Percentiles rank a stretch among this genome's conserved stretches.
Evolutionary conservation across 2,888 invertebrate species (phyloP).

Genomic region (Anoncus sp.): DNA sequence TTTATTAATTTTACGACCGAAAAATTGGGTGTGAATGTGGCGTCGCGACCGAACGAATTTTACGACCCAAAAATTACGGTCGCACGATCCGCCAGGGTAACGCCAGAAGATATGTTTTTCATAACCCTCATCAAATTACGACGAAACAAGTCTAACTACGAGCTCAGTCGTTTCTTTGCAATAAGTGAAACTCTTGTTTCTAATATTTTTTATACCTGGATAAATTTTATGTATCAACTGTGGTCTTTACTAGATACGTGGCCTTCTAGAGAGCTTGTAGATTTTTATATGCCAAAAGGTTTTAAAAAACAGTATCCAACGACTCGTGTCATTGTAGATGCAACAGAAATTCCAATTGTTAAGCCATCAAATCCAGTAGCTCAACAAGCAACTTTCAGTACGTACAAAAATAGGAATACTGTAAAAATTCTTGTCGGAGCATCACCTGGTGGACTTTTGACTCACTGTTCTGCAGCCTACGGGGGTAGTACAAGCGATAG

Average conservation of each 20-base stretch:
- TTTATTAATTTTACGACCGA: too few relatives aligned
- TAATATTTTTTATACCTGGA: conserved; percentile 66
- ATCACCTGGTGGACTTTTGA: conserved; percentile 64
- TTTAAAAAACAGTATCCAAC: conserved; percentile 61
- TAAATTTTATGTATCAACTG: conserved; percentile 55
- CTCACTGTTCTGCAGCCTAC: conserved; percentile 61
- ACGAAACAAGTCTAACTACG: conserved; percentile 51
- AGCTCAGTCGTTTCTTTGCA: conserved; percentile 56
- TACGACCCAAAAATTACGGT: too few relatives aligned
- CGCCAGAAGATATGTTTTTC: conserved; percentile 41
- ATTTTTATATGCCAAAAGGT: conserved; percentile 63
- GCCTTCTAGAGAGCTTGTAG: conserved; percentile 60
- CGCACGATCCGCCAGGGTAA: too few relatives aligned
- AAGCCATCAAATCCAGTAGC: conserved; percentile 54
- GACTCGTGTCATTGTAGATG: conserved; percentile 65
- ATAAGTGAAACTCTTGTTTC: conserved; percentile 47
- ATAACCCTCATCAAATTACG: conserved; percentile 60
- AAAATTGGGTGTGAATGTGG: too few relatives aligned
- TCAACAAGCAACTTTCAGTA: conserved; percentile 67
- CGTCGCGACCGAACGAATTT: too few relatives aligned
- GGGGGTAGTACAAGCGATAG: conserved; percentile 68
- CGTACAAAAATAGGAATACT: conserved; percentile 68
- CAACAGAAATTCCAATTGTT: conserved; percentile 61
- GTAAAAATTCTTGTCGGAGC: conserved; percentile 64
- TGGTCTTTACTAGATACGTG: conserved; percentile 62